phyloP scores from a whole-genome alignment of 2,888 invertebrate species.

The Byasa hedistus region DNA sequence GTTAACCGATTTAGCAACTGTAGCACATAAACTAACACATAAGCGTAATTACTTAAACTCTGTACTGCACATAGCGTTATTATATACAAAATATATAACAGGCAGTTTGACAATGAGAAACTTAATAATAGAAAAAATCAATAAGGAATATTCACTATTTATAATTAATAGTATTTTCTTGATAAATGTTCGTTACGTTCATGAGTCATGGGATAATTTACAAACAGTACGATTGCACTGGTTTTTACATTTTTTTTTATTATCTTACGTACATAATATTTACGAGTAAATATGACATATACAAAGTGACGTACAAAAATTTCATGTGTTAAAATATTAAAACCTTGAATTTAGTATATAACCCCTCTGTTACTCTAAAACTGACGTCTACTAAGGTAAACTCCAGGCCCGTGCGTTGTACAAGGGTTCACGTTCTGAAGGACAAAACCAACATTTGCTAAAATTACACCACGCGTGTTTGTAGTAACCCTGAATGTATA shows the following conservation, averaged over 20 bases:
- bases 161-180: too few species aligned
- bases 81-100: too few species aligned
- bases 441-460: constrained; percentile 28
- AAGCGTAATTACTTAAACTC: too few species aligned
- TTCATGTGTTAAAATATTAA: not conserved
- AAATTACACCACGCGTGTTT: constrained; percentile 24
- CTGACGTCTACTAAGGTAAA: constrained; percentile 15
- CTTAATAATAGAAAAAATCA: too few species aligned
- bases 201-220: not conserved
- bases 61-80: too few species aligned
- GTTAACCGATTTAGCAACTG: too few species aligned
- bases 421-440: constrained; percentile 22
- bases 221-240: not conserved
- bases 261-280: not conserved
- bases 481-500: constrained; percentile 28
- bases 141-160: too few species aligned
- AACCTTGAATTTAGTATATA: not conserved
- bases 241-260: not conserved
- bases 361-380: not conserved
- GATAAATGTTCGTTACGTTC: too few species aligned
- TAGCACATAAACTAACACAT: too few species aligned
- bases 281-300: not conserved
- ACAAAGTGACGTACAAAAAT: not conserved
- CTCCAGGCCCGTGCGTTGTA: constrained; percentile 11
- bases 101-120: too few species aligned